These are phyloP conservation scores for Solenodon paradoxus DNA, from an alignment of 2,113 vertebrate species.

Conservation along the genomic window DNA sequence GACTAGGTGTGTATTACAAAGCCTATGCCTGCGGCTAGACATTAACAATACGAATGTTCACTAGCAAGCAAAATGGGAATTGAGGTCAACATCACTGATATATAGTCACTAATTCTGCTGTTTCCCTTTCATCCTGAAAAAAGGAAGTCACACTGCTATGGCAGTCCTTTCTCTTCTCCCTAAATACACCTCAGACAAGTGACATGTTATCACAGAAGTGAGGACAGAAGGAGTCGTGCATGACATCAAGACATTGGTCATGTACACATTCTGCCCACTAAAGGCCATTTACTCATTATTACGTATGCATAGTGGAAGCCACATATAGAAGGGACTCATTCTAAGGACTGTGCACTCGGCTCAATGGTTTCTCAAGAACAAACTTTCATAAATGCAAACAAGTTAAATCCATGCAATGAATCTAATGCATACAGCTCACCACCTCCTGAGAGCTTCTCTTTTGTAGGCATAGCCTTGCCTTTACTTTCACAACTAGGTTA, in stretches of 20 bases:
- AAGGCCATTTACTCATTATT: no score
- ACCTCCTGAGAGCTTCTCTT: not conserved
- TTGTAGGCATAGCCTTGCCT: not conserved
- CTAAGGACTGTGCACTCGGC: not conserved
- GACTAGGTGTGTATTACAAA: not conserved
- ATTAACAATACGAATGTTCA: not conserved
- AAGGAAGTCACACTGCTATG: not conserved
- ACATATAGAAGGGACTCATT: fast-evolving
- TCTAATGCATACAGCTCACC: not conserved
- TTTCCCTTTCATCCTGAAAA: not conserved
- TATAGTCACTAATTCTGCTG: not conserved
- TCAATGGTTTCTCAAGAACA: not conserved
- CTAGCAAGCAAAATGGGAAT: not conserved
- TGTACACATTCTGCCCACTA: not conserved
- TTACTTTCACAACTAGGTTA: not conserved
- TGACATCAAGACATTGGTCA: not conserved
- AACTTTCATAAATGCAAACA: not conserved
- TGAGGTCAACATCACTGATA: not conserved
- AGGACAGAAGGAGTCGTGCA: not conserved
- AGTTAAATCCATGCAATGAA: not conserved
- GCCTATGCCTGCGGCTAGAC: not conserved
- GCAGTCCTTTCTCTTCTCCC: not conserved
- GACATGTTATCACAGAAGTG: not conserved
- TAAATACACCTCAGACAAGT: not conserved
- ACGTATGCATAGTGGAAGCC: fast-evolving